These are phyloP conservation scores for Ephestia elutella DNA, from an alignment of 1,140 invertebrate genomes.

Conservation along the genomic window DNA sequence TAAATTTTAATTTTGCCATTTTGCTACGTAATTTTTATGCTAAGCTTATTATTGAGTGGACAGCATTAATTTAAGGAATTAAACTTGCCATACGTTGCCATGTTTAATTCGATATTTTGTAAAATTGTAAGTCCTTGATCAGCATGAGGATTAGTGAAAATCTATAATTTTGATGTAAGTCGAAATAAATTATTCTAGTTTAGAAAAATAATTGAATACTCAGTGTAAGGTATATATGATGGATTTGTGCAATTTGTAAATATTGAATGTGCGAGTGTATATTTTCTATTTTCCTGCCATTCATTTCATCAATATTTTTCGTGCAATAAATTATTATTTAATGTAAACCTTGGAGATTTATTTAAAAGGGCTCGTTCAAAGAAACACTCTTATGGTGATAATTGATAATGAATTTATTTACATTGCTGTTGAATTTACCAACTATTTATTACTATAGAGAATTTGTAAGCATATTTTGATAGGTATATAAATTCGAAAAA, in stretches of 20 bases:
- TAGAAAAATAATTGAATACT: background rate
- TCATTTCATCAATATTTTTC: slow-evolving; percentile 12
- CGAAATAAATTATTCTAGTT: slow-evolving; percentile 5
- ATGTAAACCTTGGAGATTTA: slow-evolving; percentile 31
- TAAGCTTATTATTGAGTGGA: slow-evolving; percentile 14
- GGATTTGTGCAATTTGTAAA: background rate
- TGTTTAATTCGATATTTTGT: slow-evolving; percentile 50
- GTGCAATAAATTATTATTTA: slow-evolving; percentile 29
- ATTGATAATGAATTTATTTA: slow-evolving; percentile 51
- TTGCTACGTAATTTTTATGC: slow-evolving; percentile 8
- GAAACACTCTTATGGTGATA: slow-evolving; percentile 29
- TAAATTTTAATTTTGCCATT: slow-evolving; percentile 19
- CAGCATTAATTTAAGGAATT: slow-evolving; percentile 38
- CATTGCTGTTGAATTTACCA: slow-evolving; percentile 26
- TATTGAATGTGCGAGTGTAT: slow-evolving; percentile 13
- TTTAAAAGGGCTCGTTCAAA: slow-evolving; percentile 16
- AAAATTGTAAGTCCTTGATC: background rate
- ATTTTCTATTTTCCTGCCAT: slow-evolving; percentile 21
- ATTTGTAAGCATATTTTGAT: background rate
- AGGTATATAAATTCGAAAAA: slow-evolving; percentile 1
- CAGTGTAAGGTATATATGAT: slow-evolving; percentile 5
- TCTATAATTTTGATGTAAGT: background rate
- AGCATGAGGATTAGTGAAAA: background rate
- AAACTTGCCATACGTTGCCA: slow-evolving; percentile 67
- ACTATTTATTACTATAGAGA: slow-evolving; percentile 1